A percentile compares a stretch with the other conserved stretches of the same genome.
phyloP scores from a whole-genome alignment of 35 echinoderm and acorn worm species.

The Ophiothrix spiculata region DNA sequence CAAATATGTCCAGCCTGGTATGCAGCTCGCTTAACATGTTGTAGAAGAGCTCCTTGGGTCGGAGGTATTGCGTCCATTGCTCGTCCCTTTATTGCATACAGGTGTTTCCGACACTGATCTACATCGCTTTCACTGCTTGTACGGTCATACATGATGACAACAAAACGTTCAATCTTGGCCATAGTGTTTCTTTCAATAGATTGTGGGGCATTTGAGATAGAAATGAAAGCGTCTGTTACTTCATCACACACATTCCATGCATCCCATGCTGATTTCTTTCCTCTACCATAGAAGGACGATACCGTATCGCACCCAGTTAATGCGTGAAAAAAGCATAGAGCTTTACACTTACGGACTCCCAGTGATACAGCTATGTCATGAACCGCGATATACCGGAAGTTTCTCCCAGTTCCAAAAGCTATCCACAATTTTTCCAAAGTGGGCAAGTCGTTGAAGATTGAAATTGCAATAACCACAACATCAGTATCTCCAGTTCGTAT shows the following conservation, averaged over 20 bases:
- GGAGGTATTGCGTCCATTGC: slow-evolving; percentile 34
- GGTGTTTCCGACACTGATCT: slow-evolving; percentile 2
- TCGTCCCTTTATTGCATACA: slow-evolving; percentile 10
- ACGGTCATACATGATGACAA: slow-evolving; percentile 5
- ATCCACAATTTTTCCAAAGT: slow-evolving; percentile 32
- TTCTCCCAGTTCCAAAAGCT: slow-evolving; percentile 34
- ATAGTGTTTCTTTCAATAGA: neutral
- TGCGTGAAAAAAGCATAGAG: slow-evolving; percentile 36
- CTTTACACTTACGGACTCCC: neutral
- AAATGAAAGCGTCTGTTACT: slow-evolving; percentile 33
- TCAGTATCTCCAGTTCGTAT: slow-evolving; percentile 33
- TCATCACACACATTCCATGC: slow-evolving; percentile 40
- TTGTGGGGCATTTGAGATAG: neutral
- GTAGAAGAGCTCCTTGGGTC: slow-evolving; percentile 28
- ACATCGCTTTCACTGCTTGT: slow-evolving; percentile 5
- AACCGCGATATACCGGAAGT: slow-evolving; percentile 15
- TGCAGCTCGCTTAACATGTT: slow-evolving; percentile 43
- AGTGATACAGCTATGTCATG: slow-evolving; percentile 13
- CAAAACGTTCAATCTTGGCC: neutral
- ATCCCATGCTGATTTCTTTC: slow-evolving; percentile 48
- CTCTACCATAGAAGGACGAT: slow-evolving; percentile 28
- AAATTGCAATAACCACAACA: slow-evolving; percentile 29
- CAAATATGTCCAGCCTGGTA: slow-evolving; percentile 10
- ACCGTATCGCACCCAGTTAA: slow-evolving; percentile 57
- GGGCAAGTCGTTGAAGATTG: neutral